These are phyloP conservation scores for Scaptomyza graminum DNA, from an alignment of 1,140 invertebrate genomes.

Conservation along the genomic window DNA sequence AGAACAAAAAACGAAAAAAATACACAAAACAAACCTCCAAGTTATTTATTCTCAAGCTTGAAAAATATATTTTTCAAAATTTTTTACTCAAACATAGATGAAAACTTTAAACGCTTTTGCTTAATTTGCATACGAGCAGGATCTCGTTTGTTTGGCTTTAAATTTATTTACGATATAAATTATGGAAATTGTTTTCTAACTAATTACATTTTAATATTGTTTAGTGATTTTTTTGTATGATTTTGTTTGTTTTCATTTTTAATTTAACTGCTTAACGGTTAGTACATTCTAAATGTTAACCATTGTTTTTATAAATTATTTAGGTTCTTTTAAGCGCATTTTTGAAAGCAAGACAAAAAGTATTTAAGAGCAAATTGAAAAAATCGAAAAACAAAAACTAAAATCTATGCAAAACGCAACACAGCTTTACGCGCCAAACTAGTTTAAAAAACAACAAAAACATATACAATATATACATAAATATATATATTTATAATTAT, in stretches of 20 bases:
- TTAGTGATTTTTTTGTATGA: constrained; percentile 37
- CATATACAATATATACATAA: constrained; percentile 35
- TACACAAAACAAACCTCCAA: constrained; percentile 24
- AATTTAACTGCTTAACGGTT: constrained; percentile 63
- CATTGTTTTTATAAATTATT: constrained; percentile 67
- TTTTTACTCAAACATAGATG: constrained; percentile 50
- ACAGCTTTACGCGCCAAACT: constrained; percentile 82
- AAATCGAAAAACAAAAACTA: constrained; percentile 43
- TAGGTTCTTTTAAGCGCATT: constrained; percentile 72
- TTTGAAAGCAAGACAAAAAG: constrained; percentile 71
- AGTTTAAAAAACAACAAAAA: constrained; percentile 71
- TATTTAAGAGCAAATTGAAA: constrained; percentile 73
- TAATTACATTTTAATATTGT: constrained; percentile 59
- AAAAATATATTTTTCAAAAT: constrained; percentile 60
- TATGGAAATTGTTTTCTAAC: constrained; percentile 63
- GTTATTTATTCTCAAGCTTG: constrained; percentile 69
- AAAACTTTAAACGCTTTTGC: constrained; percentile 53
- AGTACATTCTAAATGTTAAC: constrained; percentile 75
- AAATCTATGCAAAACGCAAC: constrained; percentile 77
- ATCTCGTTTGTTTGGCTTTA: constrained; percentile 83
- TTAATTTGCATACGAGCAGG: constrained; percentile 80
- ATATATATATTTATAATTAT: constrained; percentile 3
- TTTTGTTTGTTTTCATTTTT: constrained; percentile 26
- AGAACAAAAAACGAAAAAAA: constrained; percentile 13
- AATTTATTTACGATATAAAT: constrained; percentile 54